Evolutionary conservation across 2,113 vertebrate genomes (phyloP), one percentile per base, ranked within the genome.

Genomic region (Papio anubis): DNA sequence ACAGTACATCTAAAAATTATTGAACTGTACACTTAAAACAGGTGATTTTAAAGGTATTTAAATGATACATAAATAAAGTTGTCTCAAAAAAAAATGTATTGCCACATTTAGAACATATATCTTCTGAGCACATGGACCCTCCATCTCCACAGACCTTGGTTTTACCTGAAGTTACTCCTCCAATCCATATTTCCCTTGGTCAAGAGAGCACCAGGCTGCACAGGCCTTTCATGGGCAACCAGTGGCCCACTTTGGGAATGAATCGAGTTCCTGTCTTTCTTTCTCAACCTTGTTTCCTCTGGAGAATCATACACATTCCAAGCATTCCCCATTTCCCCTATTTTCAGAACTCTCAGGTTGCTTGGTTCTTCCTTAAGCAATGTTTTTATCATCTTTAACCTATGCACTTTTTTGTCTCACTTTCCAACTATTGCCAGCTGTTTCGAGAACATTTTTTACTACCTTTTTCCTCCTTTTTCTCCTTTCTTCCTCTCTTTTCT

Each of bases 1-100:
- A 64, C n/a, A 50, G 30, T 32, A 55, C 64, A 57, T 64, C 45
- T 72, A 7, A 76, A 93, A 95, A 73, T 66, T 21, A 64, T 14
- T 52, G 61, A 89, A 70, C 5, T 59, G 23, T 16, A n/a, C 55
- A 17, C n/a, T 88, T 78, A 68, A 43, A 93, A 59, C 8, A 52
- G 48, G 8, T 59, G 38, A 72, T 79, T 73, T 93, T 86, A 18
- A 90, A 92, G 45, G 78, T 25, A 61, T 92, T 38, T 78, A 55
- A 70, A n/a, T 76, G 61, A 38, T 66, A 61, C 38, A 14, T 81
- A 27, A 38, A 7, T 35, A 45, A 72, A 81, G 12, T 30, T 86
- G 17, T 25, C 95, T 78, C 32, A 75, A 59, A 96, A 72, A 52
- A 45, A 30, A 13, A 64, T 23, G 17, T 55, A 55, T 61, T 80